Percentiles rank a stretch among this genome's conserved stretches.
phyloP scores from a whole-genome alignment of 1,140 invertebrate genomes.

The Eumaeus atala region DNA sequence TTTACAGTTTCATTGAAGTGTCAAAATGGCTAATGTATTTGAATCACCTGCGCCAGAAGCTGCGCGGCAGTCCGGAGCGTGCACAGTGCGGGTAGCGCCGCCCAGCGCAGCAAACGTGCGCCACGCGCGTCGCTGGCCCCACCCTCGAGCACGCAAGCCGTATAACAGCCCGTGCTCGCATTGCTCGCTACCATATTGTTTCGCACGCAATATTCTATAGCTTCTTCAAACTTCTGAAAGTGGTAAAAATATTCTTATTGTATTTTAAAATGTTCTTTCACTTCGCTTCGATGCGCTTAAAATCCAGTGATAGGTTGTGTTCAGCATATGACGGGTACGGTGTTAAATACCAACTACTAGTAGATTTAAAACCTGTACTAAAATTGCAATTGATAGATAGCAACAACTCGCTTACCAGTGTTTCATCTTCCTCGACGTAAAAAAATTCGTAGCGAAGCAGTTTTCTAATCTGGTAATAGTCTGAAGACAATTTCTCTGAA shows the following conservation, averaged over 20 bases:
- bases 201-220: conserved; percentile 57
- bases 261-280: too few relatives aligned
- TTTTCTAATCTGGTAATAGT: conserved; percentile 69
- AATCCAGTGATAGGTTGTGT: too few relatives aligned
- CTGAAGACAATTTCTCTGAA: conserved; percentile 62
- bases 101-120: conserved; percentile 29
- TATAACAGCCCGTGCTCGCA: conserved; percentile 12
- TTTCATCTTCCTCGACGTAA: conserved; percentile 38
- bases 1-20: too few relatives aligned
- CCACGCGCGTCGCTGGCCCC: conserved; percentile 22
- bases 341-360: too few relatives aligned
- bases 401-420: conserved; percentile 31
- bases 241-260: too few relatives aligned
- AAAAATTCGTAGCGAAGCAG: conserved; percentile 76
- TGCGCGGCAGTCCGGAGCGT: conserved; percentile 30
- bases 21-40: too few relatives aligned
- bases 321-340: too few relatives aligned
- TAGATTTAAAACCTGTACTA: too few relatives aligned
- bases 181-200: conserved; percentile 51
- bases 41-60: conserved; percentile 36
- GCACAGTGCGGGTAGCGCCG: conserved; percentile 36
- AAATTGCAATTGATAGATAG: too few relatives aligned
- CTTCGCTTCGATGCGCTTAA: too few relatives aligned
- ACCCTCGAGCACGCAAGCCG: conserved; percentile 18
- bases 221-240: conserved; percentile 70